phyloP scores from a whole-genome alignment of 2,113 vertebrate genomes.

The Ctenodactylus gundi region DNA sequence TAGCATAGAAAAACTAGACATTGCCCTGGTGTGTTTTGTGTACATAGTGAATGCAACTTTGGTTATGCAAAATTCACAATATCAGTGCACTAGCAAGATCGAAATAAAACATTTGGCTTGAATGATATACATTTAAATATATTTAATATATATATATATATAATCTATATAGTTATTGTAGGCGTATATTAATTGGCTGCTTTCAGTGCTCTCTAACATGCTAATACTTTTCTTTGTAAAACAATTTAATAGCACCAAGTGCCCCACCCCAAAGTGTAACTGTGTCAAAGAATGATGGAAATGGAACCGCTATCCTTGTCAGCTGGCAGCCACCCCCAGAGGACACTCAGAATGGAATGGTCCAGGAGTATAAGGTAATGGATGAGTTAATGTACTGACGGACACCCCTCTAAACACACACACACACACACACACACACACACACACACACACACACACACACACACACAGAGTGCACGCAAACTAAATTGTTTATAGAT shows the following conservation, averaged over 20 bases:
- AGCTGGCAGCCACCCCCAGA: conserved; percentile 97
- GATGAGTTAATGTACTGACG: rapidly evolving
- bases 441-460: too few relatives aligned
- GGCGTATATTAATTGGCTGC: not conserved
- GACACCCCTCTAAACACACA: not conserved
- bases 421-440: too few relatives aligned
- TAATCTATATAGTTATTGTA: not conserved
- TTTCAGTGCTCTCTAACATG: not conserved
- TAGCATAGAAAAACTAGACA: not conserved
- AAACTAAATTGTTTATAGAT: conserved; percentile 75
- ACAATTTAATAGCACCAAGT: conserved; percentile 89
- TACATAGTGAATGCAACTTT: not conserved
- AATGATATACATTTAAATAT: not conserved
- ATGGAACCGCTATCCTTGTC: conserved; percentile 94
- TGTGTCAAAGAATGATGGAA: conserved; percentile 94
- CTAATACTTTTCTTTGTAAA: conserved; percentile 63
- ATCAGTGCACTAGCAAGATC: not conserved
- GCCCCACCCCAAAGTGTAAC: conserved; percentile 95
- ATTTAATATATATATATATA: not conserved
- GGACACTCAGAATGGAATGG: conserved; percentile 95
- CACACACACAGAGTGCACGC: not conserved
- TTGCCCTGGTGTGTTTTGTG: not conserved
- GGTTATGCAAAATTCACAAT: not conserved
- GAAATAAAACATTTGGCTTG: not conserved
- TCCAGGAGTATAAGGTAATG: conserved; percentile 97